Base-by-base conservation (phyloP, 1,140 invertebrate species). In the Sitobion miscanthi region DNA sequence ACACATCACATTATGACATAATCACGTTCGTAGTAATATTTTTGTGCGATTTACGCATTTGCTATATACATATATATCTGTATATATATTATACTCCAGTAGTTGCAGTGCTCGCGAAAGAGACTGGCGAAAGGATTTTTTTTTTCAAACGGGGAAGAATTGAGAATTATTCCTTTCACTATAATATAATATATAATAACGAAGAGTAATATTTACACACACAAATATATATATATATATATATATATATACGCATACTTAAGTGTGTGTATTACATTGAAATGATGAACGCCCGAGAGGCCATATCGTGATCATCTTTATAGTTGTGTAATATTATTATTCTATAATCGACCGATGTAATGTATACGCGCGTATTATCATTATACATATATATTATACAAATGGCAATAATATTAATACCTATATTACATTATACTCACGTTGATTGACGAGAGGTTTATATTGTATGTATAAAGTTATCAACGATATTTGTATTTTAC, bases 221-320 rank as follows among this genome's bases (percentile, higher is more conserved):
- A 69, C 3, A 62, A 45, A 62, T n/a, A 92, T 5, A 30, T 83
- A 77, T 17, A 52, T n/a, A 91, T 57, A 62, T n/a, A 92, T 5
- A 30, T 83, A 77, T 17, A 52, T n/a, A 91, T 83, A 82, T 52
- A 83, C 4, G 1, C 47, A n/a, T 35, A 42, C 3, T 25, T 57
- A 54, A 35, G 9, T 57, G n/a, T 89, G n/a, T 89, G n/a, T 62
- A 90, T 42, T 86, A 86, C 85, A 89, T 89, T 89, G 88, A 57
- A 89, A 89, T 57, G 49, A 89, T 89, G 88, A 57, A 89, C 49
- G 49, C 88, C 11, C 21, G 91, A 92, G 91, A 92, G 90, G 90
- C 90, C 90, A 91, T 85, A 85, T 93, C 91, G 91, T 93, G 91
- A 93, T 93, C 91, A 92, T 92, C 91, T 93, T 47, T 93, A 91